A percentile compares a stretch with the other conserved stretches of the same genome.
phyloP scores from a whole-genome alignment of 2,113 vertebrate species.

The Anarhynchus alexandrinus region DNA sequence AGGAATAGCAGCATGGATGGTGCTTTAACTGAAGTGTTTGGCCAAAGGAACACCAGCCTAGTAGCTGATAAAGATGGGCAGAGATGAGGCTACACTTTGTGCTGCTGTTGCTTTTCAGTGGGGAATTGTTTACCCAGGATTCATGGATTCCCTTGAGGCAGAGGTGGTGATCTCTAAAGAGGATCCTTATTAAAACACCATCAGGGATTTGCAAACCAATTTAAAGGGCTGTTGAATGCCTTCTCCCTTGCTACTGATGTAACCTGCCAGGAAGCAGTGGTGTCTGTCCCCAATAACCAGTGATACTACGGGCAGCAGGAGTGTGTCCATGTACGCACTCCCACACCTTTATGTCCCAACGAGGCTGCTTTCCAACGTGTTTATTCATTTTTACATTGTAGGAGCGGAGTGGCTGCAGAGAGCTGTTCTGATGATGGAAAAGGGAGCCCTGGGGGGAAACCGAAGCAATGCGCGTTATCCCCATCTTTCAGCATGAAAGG shows the following conservation, averaged over 20 bases:
- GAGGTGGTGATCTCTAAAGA: neutral
- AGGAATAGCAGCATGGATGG: neutral
- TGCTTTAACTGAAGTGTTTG: neutral
- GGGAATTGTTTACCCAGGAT: neutral
- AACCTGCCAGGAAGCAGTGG: neutral
- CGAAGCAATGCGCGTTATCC: neutral
- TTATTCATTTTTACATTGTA: neutral
- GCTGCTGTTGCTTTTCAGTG: neutral
- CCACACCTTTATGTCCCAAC: neutral
- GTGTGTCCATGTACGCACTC: neutral
- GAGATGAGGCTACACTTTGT: neutral
- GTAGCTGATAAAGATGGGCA: neutral
- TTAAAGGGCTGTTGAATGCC: neutral
- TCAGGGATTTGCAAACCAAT: neutral
- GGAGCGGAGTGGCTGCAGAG: neutral
- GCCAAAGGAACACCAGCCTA: neutral
- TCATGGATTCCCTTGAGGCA: neutral
- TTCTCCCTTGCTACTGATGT: neutral
- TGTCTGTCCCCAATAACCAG: neutral
- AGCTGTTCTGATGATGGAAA: neutral
- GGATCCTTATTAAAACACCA: neutral
- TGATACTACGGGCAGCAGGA: neutral
- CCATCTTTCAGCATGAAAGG: neutral
- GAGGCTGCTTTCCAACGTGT: neutral
- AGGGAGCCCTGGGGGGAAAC: neutral